phyloP scores from a whole-genome alignment of 2,113 vertebrate species.

The Peromyscus leucopus region DNA sequence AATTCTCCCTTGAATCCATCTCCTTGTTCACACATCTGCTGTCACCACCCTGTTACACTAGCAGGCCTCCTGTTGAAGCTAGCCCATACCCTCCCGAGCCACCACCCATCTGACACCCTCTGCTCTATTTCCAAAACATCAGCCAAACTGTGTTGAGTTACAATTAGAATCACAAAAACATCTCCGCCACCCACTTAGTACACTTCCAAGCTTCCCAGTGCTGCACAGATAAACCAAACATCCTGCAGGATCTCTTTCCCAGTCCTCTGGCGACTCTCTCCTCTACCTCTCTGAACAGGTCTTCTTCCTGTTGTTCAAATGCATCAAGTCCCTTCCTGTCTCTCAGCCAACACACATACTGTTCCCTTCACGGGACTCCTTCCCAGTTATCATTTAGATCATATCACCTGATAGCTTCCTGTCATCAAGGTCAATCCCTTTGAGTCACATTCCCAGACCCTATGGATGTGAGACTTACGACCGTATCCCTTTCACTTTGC shows the following conservation, averaged over 20 bases:
- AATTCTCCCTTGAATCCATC: not conserved
- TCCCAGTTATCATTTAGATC: not conserved
- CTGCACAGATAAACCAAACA: constrained; percentile 29
- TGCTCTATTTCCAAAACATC: constrained; percentile 12
- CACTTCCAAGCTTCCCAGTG: not conserved
- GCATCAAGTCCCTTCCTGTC: not conserved
- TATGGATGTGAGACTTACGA: not conserved
- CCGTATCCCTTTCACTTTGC: not conserved
- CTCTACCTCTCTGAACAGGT: not conserved
- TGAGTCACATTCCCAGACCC: not conserved
- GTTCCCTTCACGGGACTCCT: not conserved
- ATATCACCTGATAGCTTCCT: not conserved
- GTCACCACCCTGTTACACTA: not conserved
- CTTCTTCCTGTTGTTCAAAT: not conserved
- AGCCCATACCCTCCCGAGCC: not conserved
- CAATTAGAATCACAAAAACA: constrained; percentile 22
- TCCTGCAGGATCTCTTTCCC: not conserved
- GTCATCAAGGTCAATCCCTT: not conserved
- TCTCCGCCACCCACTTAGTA: constrained; percentile 29
- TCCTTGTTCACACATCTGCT: not conserved
- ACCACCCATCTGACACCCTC: not conserved
- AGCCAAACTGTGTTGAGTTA: constrained; percentile 25
- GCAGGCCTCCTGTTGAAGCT: not conserved
- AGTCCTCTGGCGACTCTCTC: not conserved
- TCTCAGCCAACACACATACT: not conserved